Evolutionary conservation across 2,888 invertebrate species (phyloP).

Genomic region (Ophion costatus): DNA sequence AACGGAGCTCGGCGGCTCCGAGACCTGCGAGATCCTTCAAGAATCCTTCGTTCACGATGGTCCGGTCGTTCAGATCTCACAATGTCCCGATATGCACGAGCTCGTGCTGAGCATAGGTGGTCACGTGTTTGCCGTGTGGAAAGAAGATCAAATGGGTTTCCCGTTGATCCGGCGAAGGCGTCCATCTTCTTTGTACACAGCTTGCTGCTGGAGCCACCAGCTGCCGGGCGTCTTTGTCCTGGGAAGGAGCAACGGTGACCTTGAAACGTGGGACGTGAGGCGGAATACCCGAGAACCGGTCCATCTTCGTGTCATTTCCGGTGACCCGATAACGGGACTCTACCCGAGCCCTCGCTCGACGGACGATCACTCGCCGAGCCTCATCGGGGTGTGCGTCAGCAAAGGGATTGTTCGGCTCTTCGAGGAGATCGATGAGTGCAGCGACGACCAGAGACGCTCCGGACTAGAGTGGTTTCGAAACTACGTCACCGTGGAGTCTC

Average conservation of each 20-base stretch:
- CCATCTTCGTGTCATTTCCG: slow-evolving; percentile 88
- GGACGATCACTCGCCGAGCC: slow-evolving; percentile 65
- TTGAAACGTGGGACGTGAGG: slow-evolving; percentile 93
- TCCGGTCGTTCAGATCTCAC: slow-evolving; percentile 86
- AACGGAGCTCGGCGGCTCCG: slow-evolving; percentile 86
- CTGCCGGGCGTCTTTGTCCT: slow-evolving; percentile 89
- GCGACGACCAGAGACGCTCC: slow-evolving; percentile 60
- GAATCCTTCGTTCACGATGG: slow-evolving; percentile 88
- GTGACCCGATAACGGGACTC: slow-evolving; percentile 70
- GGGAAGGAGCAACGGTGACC: slow-evolving; percentile 88
- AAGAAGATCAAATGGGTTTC: slow-evolving; percentile 85
- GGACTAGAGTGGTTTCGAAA: slow-evolving; percentile 78
- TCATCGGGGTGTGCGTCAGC: slow-evolving; percentile 88
- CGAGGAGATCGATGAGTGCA: slow-evolving; percentile 84
- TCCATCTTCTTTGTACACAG: slow-evolving; percentile 85
- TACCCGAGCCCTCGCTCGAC: slow-evolving; percentile 40
- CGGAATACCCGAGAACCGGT: slow-evolving; percentile 88
- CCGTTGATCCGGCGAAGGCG: slow-evolving; percentile 89
- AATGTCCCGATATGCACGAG: slow-evolving; percentile 87
- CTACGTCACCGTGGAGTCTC: slow-evolving; percentile 74
- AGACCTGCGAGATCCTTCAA: slow-evolving; percentile 81
- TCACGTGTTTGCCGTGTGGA: slow-evolving; percentile 90
- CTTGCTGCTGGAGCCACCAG: slow-evolving; percentile 90
- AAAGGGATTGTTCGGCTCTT: slow-evolving; percentile 88
- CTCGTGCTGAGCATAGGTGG: slow-evolving; percentile 91